These are phyloP conservation scores for Urocolius indicus DNA, from an alignment of 2,113 vertebrate species.

Conservation along the genomic window DNA sequence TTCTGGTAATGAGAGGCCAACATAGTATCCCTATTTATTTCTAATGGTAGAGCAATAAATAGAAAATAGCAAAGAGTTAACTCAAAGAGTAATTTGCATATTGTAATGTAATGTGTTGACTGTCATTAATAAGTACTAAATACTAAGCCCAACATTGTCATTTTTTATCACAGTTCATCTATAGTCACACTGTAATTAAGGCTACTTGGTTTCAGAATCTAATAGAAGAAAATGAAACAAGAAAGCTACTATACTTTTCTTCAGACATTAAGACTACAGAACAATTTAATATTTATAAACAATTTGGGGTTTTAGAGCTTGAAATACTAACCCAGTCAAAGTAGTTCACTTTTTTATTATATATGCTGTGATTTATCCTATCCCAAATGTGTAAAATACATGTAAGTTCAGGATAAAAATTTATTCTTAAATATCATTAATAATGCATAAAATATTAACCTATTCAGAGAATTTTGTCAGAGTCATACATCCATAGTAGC, in stretches of 20 bases:
- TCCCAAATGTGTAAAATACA: neutral
- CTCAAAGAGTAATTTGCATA: neutral
- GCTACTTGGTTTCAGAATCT: neutral
- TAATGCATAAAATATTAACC: neutral
- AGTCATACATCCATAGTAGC: neutral
- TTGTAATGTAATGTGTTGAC: neutral
- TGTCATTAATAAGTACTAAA: neutral
- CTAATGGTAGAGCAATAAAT: neutral
- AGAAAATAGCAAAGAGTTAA: neutral
- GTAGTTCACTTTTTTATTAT: neutral
- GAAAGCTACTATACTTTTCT: neutral
- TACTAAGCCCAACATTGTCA: neutral
- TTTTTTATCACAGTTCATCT: neutral
- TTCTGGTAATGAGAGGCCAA: neutral
- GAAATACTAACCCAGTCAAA: neutral
- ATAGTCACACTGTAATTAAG: neutral
- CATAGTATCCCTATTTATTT: neutral
- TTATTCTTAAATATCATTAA: constrained; percentile 3
- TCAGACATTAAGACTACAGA: neutral
- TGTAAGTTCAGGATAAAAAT: neutral
- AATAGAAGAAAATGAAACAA: neutral
- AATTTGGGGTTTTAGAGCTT: neutral
- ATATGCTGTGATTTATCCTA: neutral
- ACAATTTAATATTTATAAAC: neutral
- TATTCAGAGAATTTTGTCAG: neutral